Conservation (phyloP, 2,797 vertebrate species). For the Arnoldichthys spilopterus region DNA sequence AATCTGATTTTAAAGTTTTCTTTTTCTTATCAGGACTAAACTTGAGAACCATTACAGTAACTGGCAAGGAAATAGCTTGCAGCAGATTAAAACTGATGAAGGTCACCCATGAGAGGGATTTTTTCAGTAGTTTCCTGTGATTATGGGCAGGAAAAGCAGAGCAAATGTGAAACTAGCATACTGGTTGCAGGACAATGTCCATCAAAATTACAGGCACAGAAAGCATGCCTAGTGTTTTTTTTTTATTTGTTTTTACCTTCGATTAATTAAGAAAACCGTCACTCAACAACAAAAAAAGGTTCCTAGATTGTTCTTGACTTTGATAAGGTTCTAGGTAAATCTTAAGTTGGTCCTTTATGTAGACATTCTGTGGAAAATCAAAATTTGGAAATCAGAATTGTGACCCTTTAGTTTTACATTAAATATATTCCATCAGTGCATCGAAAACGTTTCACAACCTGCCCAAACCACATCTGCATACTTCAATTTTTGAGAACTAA, state of each 20-base stretch:
- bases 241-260: too few relatives aligned
- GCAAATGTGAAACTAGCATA: not conserved
- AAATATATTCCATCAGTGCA: too few relatives aligned
- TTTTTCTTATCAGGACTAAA: not conserved
- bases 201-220: not conserved
- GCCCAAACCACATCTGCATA: too few relatives aligned
- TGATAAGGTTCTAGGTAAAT: not conserved
- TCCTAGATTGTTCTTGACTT: not conserved
- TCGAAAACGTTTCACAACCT: too few relatives aligned
- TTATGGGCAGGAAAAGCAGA: slow-evolving; percentile 40
- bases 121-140: slow-evolving; percentile 32
- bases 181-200: not conserved
- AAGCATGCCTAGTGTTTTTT: not conserved
- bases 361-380: not conserved
- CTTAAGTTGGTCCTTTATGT: not conserved
- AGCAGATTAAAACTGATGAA: slow-evolving; percentile 13
- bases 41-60: not conserved
- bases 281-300: not conserved
- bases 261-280: not conserved
- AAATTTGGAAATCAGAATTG: not conserved
- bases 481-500: too few relatives aligned
- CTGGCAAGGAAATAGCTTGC: slow-evolving; percentile 19
- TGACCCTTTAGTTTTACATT: too few relatives aligned
- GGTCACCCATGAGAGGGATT: not conserved
- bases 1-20: not conserved